These are phyloP conservation scores for Parthenolecanium corni DNA, from an alignment of 2,888 invertebrate species.

Conservation along the genomic window DNA sequence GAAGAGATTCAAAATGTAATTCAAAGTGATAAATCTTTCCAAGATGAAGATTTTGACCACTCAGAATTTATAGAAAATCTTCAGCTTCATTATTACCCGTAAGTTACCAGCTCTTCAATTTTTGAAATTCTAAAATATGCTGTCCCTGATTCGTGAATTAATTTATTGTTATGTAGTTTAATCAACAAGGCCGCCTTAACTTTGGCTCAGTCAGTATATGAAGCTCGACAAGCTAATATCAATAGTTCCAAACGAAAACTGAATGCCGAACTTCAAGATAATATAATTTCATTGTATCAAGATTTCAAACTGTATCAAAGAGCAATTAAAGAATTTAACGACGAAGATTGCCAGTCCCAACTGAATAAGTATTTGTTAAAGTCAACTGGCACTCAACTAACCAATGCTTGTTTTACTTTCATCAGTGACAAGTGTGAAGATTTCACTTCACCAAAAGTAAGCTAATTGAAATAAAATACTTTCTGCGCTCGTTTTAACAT, in stretches of 20 bases:
- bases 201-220: slow-evolving; percentile 61
- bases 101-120: slow-evolving; percentile 35
- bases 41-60: slow-evolving; percentile 58
- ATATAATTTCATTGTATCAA: slow-evolving; percentile 59
- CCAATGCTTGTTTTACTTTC: slow-evolving; percentile 42
- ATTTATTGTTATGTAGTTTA: slow-evolving; percentile 41
- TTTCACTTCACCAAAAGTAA: slow-evolving; percentile 10
- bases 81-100: slow-evolving; percentile 57
- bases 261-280: slow-evolving; percentile 70
- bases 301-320: slow-evolving; percentile 71
- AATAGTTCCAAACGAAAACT: slow-evolving; percentile 61
- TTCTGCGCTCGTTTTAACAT: background rate
- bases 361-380: slow-evolving; percentile 74
- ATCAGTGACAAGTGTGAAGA: slow-evolving; percentile 17
- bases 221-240: slow-evolving; percentile 58
- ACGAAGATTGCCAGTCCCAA: slow-evolving; percentile 46
- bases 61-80: slow-evolving; percentile 59
- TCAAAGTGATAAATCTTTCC: slow-evolving; percentile 39
- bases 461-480: no score
- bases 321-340: slow-evolving; percentile 47
- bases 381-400: slow-evolving; percentile 68
- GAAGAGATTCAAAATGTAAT: slow-evolving; percentile 58
- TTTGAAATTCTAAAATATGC: no score
- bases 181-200: slow-evolving; percentile 55
- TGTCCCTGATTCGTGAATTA: no score